phyloP scores from a whole-genome alignment of 2,113 vertebrate genomes.

The Cyprinus carpio region DNA sequence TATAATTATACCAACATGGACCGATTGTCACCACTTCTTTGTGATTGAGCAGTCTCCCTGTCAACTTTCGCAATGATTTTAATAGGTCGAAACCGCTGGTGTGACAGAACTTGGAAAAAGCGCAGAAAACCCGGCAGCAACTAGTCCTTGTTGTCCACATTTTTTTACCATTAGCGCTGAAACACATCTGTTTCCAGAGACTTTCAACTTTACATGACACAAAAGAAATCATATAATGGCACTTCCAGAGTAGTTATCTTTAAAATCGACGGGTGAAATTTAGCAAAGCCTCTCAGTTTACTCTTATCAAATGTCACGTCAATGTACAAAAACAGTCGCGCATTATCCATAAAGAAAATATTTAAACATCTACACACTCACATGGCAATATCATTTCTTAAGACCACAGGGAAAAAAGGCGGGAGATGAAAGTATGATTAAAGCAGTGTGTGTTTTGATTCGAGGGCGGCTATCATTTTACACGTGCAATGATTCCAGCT shows the following conservation, averaged over 20 bases:
- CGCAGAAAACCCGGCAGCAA: neutral
- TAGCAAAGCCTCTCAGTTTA: neutral
- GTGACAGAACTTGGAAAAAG: neutral
- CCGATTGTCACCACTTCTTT: conserved; percentile 6
- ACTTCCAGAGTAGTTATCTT: conserved; percentile 40
- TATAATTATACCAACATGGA: conserved; percentile 30
- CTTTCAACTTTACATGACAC: neutral
- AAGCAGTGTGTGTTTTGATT: conserved; percentile 61
- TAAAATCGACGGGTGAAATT: conserved; percentile 11
- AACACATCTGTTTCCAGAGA: conserved; percentile 37
- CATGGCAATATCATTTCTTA: conserved; percentile 28
- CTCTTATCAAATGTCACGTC: conserved; percentile 17
- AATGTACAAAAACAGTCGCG: neutral
- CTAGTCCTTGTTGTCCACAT: conserved; percentile 6
- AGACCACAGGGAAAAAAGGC: neutral
- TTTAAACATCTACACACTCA: conserved; percentile 4
- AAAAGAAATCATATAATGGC: conserved; percentile 17
- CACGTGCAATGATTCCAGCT: conserved; percentile 56
- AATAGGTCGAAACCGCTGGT: neutral
- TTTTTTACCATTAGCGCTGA: neutral
- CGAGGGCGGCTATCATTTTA: conserved; percentile 65
- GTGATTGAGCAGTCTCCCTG: neutral
- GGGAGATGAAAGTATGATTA: conserved; percentile 35
- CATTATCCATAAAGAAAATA: conserved; percentile 36
- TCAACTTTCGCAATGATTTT: conserved; percentile 5